These are phyloP conservation scores for Ophion obscuratus DNA, from an alignment of 2,888 invertebrate genomes.

Conservation along the genomic window DNA sequence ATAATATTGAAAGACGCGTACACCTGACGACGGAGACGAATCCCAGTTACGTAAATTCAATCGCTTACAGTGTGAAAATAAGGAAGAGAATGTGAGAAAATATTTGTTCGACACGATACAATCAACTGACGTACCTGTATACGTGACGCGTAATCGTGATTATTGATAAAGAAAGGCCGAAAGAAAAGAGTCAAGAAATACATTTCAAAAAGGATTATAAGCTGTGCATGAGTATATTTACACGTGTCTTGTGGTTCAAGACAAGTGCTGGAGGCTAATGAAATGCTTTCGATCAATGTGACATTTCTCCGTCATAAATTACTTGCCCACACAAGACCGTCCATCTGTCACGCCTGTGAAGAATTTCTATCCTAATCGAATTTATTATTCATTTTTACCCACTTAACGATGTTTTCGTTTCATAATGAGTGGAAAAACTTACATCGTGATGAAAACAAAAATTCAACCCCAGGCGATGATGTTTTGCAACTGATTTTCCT, in stretches of 20 bases:
- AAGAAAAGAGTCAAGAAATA: constrained; percentile 3
- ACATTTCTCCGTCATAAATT: constrained; percentile 31
- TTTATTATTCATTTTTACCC: neutral
- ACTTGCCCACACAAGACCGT: neutral
- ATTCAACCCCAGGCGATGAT: neutral
- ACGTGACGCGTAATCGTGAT: constrained; percentile 21
- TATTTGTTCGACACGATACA: constrained; percentile 22
- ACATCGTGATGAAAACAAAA: neutral
- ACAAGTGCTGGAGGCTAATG: constrained; percentile 28
- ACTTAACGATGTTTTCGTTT: neutral
- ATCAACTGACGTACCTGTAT: constrained; percentile 5
- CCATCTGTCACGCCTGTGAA: neutral
- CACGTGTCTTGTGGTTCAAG: neutral
- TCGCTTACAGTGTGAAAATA: constrained; percentile 42
- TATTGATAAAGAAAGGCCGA: constrained; percentile 31
- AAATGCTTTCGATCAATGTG: neutral
- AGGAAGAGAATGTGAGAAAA: constrained; percentile 59
- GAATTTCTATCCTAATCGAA: neutral
- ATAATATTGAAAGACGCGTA: constrained; percentile 12
- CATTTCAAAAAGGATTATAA: constrained; percentile 15
- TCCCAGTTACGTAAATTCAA: constrained; percentile 53
- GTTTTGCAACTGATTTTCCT: neutral
- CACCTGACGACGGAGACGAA: constrained; percentile 35
- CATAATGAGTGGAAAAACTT: neutral
- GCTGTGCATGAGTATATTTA: neutral